A percentile compares a stretch with the other conserved stretches of the same genome.
phyloP scores from a whole-genome alignment of 2,888 invertebrate species.

The Sphecodes monilicornis region DNA sequence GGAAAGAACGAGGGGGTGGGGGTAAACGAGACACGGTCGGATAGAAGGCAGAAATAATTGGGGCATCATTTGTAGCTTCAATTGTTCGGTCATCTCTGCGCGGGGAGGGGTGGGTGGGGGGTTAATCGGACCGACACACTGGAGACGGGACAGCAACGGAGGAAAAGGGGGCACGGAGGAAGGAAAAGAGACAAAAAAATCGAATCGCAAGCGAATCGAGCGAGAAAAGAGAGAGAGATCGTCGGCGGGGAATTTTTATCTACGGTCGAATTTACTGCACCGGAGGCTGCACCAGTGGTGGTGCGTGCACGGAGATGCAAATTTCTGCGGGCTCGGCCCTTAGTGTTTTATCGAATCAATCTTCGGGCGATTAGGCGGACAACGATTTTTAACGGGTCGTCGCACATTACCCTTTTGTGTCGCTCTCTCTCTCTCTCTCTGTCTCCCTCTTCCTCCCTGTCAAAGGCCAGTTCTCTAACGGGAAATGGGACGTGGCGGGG shows the following conservation, averaged over 20 bases:
- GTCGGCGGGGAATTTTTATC: slow-evolving; percentile 23
- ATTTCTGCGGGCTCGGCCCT: slow-evolving; percentile 57
- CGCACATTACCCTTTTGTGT: slow-evolving; percentile 66
- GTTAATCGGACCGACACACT: slow-evolving; percentile 36
- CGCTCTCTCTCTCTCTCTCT: not conserved
- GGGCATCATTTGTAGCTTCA: not conserved
- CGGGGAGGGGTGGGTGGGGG: not conserved
- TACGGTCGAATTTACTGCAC: slow-evolving; percentile 37
- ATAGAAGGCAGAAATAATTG: slow-evolving; percentile 8
- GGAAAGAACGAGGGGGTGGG: not conserved
- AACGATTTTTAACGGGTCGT: slow-evolving; percentile 68
- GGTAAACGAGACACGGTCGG: not conserved
- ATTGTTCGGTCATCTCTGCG: not conserved
- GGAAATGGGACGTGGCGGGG: slow-evolving; percentile 3
- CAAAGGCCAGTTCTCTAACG: slow-evolving; percentile 49
- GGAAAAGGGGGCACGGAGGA: not conserved
- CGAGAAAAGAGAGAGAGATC: not conserved
- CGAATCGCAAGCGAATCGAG: not conserved
- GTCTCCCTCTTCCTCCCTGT: not conserved
- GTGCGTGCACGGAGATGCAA: slow-evolving; percentile 56
- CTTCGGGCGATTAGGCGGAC: slow-evolving; percentile 66
- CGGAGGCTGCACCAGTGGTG: slow-evolving; percentile 17
- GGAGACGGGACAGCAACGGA: not conserved
- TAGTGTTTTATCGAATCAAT: slow-evolving; percentile 65
- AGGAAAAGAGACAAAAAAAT: not conserved